phyloP scores from a whole-genome alignment of 2,113 vertebrate species.

The Asarcornis scutulata region DNA sequence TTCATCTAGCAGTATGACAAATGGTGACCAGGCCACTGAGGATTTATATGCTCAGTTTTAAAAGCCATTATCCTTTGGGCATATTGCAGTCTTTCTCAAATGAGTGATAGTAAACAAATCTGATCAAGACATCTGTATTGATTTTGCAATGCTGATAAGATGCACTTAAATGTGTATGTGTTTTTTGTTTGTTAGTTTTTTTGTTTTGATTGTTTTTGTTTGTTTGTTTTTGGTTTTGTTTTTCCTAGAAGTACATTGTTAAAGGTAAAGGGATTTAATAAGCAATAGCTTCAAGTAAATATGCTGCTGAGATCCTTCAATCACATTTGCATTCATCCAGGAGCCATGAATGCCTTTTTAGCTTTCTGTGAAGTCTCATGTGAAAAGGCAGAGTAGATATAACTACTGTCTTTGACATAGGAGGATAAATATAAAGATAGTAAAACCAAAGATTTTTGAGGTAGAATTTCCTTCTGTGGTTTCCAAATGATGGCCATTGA shows the following conservation, averaged over 20 bases:
- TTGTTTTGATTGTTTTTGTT: background rate
- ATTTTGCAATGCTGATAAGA: constrained; percentile 52
- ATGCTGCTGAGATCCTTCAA: background rate
- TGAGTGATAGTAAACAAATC: constrained; percentile 13
- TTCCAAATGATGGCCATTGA: background rate
- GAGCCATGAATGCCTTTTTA: background rate
- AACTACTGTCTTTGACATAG: background rate
- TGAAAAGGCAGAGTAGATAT: background rate
- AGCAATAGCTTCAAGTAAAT: constrained; percentile 30
- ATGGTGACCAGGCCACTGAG: constrained; percentile 18
- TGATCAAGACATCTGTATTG: constrained; percentile 34
- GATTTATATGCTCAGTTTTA: constrained; percentile 61
- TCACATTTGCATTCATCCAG: background rate
- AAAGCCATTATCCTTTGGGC: constrained; percentile 58
- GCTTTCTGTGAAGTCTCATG: background rate
- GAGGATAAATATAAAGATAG: background rate
- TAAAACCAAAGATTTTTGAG: background rate
- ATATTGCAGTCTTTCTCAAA: constrained; percentile 40
- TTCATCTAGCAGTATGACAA: constrained; percentile 58
- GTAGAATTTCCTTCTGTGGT: background rate
- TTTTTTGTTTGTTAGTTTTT: background rate
- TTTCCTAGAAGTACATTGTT: constrained; percentile 11
- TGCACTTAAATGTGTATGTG: background rate
- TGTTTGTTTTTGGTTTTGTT: background rate
- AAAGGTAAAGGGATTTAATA: constrained; percentile 39